phyloP scores from a whole-genome alignment of 2,888 invertebrate species.

The Aricia artaxerxes region DNA sequence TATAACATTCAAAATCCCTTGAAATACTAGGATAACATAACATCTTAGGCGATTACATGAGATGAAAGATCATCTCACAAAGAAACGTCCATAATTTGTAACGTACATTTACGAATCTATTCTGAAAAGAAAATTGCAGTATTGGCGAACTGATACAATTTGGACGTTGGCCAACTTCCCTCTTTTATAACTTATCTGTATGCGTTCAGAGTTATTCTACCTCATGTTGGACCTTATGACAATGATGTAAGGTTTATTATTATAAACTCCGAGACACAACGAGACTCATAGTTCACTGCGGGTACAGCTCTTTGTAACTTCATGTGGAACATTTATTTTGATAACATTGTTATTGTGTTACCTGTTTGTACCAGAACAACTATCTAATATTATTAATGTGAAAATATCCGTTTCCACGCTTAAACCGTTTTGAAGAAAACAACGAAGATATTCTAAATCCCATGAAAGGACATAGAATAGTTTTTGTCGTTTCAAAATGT shows the following conservation, averaged over 20 bases:
- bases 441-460: too few species aligned
- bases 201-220: background rate
- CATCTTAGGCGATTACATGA: background rate
- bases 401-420: background rate
- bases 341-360: background rate
- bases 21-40: background rate
- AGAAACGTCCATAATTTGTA: background rate
- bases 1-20: background rate
- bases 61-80: background rate
- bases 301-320: background rate
- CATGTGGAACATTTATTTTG: background rate
- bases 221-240: background rate
- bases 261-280: background rate
- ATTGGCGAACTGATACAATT: slow-evolving; percentile 10
- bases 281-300: slow-evolving; percentile 1
- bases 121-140: slow-evolving; percentile 10
- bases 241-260: background rate
- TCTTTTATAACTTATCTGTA: slow-evolving; percentile 15
- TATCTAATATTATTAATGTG: background rate
- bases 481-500: too few species aligned
- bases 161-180: background rate
- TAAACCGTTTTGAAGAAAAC: background rate
- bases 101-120: background rate
- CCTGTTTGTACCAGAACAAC: background rate
- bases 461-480: too few species aligned